Percentiles rank a stretch among this genome's conserved stretches.
Evolutionary conservation across 2,888 invertebrate genomes (phyloP).

Genomic region (Eueremaeus valkanovi): DNA sequence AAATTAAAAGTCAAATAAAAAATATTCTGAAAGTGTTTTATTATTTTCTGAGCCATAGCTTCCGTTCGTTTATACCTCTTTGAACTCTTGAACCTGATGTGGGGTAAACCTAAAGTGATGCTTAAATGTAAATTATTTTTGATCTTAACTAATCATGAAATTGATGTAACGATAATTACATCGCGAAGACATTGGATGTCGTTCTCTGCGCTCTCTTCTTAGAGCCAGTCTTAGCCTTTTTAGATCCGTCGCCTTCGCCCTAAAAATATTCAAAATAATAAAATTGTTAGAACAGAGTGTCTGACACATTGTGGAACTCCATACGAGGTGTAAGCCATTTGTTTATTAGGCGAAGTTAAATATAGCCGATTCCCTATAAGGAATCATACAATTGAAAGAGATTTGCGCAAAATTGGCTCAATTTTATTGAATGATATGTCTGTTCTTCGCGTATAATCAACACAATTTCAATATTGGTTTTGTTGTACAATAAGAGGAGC

Average conservation of each 20-base stretch:
- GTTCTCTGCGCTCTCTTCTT: constrained; percentile 63
- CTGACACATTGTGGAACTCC: no score
- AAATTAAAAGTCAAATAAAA: neutral
- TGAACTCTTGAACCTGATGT: constrained; percentile 93
- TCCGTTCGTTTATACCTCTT: constrained; percentile 59
- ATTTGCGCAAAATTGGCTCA: no score
- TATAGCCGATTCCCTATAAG: no score
- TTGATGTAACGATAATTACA: constrained; percentile 54
- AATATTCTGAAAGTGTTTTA: neutral
- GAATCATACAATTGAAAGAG: no score
- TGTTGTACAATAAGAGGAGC: no score
- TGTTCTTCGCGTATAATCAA: no score
- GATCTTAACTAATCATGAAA: neutral
- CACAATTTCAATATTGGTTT: no score
- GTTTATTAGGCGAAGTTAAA: no score
- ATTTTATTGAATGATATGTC: no score
- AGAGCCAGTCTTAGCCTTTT: constrained; percentile 38
- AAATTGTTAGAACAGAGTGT: no score
- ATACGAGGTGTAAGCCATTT: no score
- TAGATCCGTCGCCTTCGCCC: constrained; percentile 3
- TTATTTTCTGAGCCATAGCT: neutral
- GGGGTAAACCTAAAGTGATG: constrained; percentile 70
- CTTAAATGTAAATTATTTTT: neutral
- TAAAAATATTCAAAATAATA: no score
- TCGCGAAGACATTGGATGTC: constrained; percentile 92